Evolutionary conservation across 2,797 vertebrate species (phyloP).

Genomic region (Notolepis coatsorum): DNA sequence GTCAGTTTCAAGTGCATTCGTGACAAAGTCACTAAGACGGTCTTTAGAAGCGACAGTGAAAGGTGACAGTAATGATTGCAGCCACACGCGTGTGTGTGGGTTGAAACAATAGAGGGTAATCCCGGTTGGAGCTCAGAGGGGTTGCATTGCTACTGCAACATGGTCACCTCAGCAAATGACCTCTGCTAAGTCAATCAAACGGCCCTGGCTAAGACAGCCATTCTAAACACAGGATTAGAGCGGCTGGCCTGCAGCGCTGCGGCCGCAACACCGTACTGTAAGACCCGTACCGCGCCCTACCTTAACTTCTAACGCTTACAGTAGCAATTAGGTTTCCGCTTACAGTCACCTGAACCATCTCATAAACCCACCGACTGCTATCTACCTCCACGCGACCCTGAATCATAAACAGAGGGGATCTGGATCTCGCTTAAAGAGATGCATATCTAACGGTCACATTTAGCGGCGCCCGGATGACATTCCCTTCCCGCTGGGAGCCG

Average conservation of each 20-base stretch:
- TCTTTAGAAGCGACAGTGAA: not conserved
- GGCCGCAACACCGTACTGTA: conserved; percentile 36
- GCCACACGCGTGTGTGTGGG: no score
- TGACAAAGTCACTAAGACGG: no score
- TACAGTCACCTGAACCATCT: not conserved
- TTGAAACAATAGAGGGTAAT: conserved; percentile 33
- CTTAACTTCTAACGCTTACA: not conserved
- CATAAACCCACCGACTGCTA: not conserved
- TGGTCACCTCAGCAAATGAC: conserved; percentile 54
- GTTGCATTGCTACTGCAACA: conserved; percentile 24
- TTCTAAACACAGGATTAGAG: conserved; percentile 65
- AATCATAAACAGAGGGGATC: conserved; percentile 48
- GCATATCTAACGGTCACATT: conserved; percentile 36
- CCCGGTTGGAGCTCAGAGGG: conserved; percentile 34
- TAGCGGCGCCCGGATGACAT: conserved; percentile 34
- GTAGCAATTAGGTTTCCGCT: not conserved
- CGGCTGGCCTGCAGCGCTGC: conserved; percentile 55
- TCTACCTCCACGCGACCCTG: conserved; percentile 39
- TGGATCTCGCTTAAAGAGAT: conserved; percentile 44
- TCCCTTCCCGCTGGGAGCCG: conserved; percentile 51
- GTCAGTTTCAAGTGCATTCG: no score
- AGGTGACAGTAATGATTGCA: no score
- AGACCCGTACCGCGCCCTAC: conserved; percentile 22
- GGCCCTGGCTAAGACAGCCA: conserved; percentile 59
- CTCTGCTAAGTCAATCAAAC: conserved; percentile 74